phyloP scores from a whole-genome alignment of 2,888 invertebrate species.

The Campoletis raptor region DNA sequence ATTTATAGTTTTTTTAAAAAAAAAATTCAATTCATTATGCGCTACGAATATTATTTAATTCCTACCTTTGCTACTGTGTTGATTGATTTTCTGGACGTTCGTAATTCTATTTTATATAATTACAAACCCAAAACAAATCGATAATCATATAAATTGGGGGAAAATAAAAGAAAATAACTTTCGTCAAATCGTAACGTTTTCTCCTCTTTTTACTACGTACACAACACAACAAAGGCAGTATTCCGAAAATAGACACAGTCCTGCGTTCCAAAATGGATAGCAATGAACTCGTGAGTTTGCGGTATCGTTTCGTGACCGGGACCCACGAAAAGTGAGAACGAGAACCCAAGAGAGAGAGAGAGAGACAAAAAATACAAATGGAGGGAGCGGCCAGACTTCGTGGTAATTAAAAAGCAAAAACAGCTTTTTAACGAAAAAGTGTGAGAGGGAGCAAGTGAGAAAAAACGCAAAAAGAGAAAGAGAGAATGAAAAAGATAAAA shows the following conservation, averaged over 20 bases:
- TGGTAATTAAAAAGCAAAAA: conserved; percentile 60
- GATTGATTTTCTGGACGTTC: not conserved
- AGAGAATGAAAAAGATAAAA: conserved; percentile 40
- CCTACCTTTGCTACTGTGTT: no score
- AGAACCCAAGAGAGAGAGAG: conserved; percentile 9
- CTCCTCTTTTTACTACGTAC: not conserved
- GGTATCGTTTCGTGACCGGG: conserved; percentile 24
- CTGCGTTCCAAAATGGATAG: conserved; percentile 52
- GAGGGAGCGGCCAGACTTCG: conserved; percentile 42
- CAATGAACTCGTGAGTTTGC: conserved; percentile 54
- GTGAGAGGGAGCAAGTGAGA: not conserved
- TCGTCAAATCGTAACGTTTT: not conserved
- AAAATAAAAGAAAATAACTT: not conserved
- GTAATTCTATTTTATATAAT: no score
- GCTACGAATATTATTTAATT: no score
- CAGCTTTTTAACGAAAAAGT: conserved; percentile 58
- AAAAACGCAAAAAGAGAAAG: conserved; percentile 16
- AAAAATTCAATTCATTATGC: no score
- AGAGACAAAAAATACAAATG: conserved; percentile 29
- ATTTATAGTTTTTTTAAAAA: not conserved
- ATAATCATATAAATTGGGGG: not conserved
- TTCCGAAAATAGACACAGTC: conserved; percentile 50
- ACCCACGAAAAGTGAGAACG: conserved; percentile 7
- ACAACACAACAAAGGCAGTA: conserved; percentile 50
- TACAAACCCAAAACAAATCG: not conserved